Conservation (phyloP, 2,113 vertebrate genomes). For the Aphelocoma coerulescens region DNA sequence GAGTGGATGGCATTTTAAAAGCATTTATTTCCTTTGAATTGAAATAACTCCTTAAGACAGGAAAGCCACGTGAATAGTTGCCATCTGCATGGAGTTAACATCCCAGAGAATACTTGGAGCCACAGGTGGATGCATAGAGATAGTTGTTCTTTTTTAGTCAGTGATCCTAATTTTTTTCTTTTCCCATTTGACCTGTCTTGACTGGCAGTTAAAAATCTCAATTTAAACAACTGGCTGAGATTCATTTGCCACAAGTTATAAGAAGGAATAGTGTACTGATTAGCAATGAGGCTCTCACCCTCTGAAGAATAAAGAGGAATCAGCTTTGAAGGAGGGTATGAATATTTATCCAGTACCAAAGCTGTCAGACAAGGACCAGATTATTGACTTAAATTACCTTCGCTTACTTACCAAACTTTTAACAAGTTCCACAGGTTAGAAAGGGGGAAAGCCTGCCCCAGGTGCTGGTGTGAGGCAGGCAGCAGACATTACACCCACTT, state of each 20-base stretch:
- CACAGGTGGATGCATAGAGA: neutral
- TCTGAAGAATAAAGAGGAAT: constrained; percentile 57
- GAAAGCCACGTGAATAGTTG: neutral
- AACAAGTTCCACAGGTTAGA: neutral
- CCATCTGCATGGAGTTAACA: neutral
- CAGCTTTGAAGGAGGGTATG: constrained; percentile 44
- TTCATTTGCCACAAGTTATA: constrained; percentile 38
- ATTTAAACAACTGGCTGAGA: constrained; percentile 53
- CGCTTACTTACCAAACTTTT: constrained; percentile 27
- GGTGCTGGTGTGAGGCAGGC: neutral
- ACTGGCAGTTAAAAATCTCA: constrained; percentile 32
- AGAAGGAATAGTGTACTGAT: constrained; percentile 57
- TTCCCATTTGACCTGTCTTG: constrained; percentile 45
- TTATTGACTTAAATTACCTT: constrained; percentile 49
- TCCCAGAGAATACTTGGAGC: neutral
- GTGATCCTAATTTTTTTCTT: neutral
- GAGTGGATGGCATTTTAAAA: neutral
- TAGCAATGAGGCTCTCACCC: constrained; percentile 50
- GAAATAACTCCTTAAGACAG: neutral
- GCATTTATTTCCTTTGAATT: neutral
- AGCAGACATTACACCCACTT: neutral
- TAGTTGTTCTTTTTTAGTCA: neutral
- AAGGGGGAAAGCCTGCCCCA: neutral
- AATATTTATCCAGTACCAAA: constrained; percentile 36
- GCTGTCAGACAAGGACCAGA: constrained; percentile 27